Evolutionary conservation across 2,888 invertebrate genomes (phyloP).

Genomic region (Bombylius discolor): DNA sequence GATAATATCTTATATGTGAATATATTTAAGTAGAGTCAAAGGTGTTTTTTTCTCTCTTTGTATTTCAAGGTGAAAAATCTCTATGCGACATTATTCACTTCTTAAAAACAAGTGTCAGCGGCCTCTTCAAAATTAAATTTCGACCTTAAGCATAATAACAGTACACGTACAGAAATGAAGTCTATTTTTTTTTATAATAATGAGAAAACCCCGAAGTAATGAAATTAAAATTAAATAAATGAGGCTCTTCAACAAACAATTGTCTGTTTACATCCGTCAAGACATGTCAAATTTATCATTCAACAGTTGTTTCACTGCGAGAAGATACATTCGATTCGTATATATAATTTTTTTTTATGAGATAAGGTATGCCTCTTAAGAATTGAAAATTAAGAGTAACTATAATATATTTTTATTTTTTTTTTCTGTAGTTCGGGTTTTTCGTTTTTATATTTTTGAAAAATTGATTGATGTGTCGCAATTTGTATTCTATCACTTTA

Average conservation of each 20-base stretch:
- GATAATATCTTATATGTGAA: no score
- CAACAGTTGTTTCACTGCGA: not conserved
- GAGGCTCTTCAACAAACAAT: slow-evolving; percentile 11
- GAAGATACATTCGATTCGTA: not conserved
- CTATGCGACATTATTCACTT: slow-evolving; percentile 6
- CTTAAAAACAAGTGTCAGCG: slow-evolving; percentile 9
- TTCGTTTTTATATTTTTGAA: not conserved
- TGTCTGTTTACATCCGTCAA: slow-evolving; percentile 13
- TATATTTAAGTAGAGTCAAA: no score
- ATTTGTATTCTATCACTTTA: slow-evolving; percentile 12
- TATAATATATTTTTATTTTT: not conserved
- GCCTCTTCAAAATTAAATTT: not conserved
- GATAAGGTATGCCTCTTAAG: not conserved
- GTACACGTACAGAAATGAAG: not conserved
- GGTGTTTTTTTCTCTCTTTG: no score
- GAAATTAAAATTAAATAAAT: slow-evolving; percentile 9
- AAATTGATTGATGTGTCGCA: slow-evolving; percentile 13
- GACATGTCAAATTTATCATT: not conserved
- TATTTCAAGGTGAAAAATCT: slow-evolving; percentile 5
- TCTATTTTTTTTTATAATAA: not conserved
- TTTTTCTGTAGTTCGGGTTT: not conserved
- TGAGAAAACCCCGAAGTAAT: not conserved
- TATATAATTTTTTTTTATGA: not conserved
- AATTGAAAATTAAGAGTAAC: not conserved
- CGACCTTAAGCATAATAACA: not conserved